phyloP scores from a whole-genome alignment of 1,140 invertebrate genomes.

The Drosophila malerkotliana region DNA sequence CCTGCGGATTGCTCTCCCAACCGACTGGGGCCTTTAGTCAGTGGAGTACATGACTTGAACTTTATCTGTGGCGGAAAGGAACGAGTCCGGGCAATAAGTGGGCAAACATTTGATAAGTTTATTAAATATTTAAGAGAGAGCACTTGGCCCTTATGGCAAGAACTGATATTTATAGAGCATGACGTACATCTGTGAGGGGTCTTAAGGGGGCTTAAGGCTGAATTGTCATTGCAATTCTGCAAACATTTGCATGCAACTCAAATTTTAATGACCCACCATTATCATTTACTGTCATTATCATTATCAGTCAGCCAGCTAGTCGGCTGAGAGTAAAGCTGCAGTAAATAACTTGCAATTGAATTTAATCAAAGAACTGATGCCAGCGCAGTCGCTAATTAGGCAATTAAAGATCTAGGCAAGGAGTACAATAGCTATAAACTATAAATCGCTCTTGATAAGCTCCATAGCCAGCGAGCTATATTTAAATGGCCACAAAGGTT shows the following conservation, averaged over 20 bases:
- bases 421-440: conserved; percentile 1
- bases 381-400: conserved; percentile 30
- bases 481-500: conserved; percentile 19
- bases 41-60: conserved; percentile 22
- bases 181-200: not conserved
- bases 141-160: not conserved
- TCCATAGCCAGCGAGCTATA: not conserved
- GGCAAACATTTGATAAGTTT: conserved; percentile 45
- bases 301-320: conserved; percentile 14
- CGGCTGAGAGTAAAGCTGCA: not conserved
- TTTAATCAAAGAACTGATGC: conserved; percentile 37
- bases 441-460: conserved; percentile 19
- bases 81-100: not conserved
- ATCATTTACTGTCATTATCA: conserved; percentile 1
- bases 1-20: conserved; percentile 33
- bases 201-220: not conserved
- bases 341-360: conserved; percentile 42
- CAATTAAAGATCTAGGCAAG: conserved; percentile 27
- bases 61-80: conserved; percentile 43
- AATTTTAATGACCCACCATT: conserved; percentile 43
- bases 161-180: conserved; percentile 25
- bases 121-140: conserved; percentile 38
- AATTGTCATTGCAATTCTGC: conserved; percentile 32
- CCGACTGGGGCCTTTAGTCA: not conserved
- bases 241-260: conserved; percentile 26